Base-by-base conservation (phyloP, 2,113 vertebrate species). In the Prunella fulvescens region DNA sequence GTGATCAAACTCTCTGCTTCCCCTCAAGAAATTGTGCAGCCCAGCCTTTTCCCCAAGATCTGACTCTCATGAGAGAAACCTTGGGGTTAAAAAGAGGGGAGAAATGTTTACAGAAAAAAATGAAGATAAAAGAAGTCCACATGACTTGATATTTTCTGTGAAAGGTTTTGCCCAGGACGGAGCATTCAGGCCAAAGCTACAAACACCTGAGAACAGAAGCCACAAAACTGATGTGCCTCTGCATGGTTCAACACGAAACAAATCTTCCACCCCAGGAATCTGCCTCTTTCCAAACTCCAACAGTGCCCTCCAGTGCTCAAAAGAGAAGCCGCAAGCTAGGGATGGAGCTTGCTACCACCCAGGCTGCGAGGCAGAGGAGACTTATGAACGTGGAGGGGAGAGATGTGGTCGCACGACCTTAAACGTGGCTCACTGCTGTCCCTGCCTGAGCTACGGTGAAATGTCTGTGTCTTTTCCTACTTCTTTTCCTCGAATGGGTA, bases 281-380 rank as follows among this genome's bases (percentile, higher is more conserved):
- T 33, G 47, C 39, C 51, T 71, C 69, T 64, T 94, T 95, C 76
- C 88, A 42, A 96, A 67, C 65, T 81, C 92, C 96, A 96, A 96
- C 94, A 97, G 90, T 96, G 96, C 95, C 95, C 95, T 92, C 96
- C 86, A 96, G 96, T 18, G 96, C 82, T 95, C 67, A 48, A 6
- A 83, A 47, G 40, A 81, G 92, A 73, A 70, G 83, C 33, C 3
- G 14, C 96, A 93, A 88, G 47, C 29, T 56, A 31, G 33, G n/a
- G 39, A 33, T 7, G 39, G 44, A 81, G 64, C 24, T 51, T 24
- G 20, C 69, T 44, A 13, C 61, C 58, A 31, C 65, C 54, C 58
- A 58, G 67, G 53, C 78, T 71, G 51, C 3, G 1, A 18, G 4
- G 44, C 61, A 74, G 42, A 24, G 33, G 45, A 50, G 20, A 29